Percentiles rank a stretch among this genome's conserved stretches.
Evolutionary conservation across 2,888 invertebrate species (phyloP).

Genomic region (Volucella inflata): DNA sequence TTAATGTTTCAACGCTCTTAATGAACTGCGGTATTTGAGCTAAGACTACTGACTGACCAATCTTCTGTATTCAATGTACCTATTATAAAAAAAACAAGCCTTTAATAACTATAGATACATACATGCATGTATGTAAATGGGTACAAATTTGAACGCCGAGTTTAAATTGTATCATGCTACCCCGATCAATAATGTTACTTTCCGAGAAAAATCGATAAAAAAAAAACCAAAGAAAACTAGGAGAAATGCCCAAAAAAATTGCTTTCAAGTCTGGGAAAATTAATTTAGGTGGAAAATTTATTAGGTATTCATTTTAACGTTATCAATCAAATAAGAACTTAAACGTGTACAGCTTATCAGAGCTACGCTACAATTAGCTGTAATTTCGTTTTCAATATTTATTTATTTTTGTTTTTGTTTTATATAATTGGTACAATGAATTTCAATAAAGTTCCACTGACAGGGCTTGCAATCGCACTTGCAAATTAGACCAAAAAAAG

Average conservation of each 20-base stretch:
- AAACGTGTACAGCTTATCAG: constrained; percentile 63
- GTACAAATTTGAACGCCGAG: constrained; percentile 20
- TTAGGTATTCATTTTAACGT: constrained; percentile 46
- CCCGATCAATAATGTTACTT: constrained; percentile 56
- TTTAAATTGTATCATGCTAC: constrained; percentile 42
- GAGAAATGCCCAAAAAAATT: constrained; percentile 6
- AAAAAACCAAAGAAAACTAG: constrained; percentile 25
- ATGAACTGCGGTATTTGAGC: too few relatives aligned
- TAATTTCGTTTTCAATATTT: constrained; percentile 31
- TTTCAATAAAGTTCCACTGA: constrained; percentile 37
- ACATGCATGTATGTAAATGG: constrained; percentile 18
- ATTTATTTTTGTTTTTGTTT: constrained; percentile 24
- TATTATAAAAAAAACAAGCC: neutral
- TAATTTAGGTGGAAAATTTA: constrained; percentile 20
- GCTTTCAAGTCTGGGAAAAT: neutral
- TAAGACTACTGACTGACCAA: too few relatives aligned
- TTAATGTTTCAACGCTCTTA: too few relatives aligned
- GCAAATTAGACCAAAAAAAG: constrained; percentile 3
- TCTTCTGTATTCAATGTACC: constrained; percentile 9
- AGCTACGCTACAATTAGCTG: constrained; percentile 52
- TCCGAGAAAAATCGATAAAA: constrained; percentile 68
- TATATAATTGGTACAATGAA: constrained; percentile 57
- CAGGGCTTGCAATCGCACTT: constrained; percentile 33
- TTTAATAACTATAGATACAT: constrained; percentile 33
- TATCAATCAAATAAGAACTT: constrained; percentile 60